Conservation (phyloP, 1,140 invertebrate species). For the Plodia interpunctella region DNA sequence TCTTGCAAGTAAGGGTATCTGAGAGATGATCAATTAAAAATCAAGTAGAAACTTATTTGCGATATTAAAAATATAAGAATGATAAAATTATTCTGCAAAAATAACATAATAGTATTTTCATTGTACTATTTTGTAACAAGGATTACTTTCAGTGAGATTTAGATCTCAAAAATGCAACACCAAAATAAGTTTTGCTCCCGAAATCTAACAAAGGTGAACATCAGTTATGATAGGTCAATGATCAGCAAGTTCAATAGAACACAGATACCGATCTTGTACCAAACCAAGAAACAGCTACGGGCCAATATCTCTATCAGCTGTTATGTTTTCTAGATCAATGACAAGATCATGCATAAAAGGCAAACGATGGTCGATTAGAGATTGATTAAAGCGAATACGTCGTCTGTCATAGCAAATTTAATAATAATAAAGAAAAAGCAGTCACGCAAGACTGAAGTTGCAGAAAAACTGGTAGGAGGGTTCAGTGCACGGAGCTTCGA, state of each 20-base stretch:
- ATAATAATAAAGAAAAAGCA: conserved; percentile 41
- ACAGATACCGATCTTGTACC: conserved; percentile 22
- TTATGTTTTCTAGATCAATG: conserved; percentile 12
- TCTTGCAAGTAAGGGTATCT: not conserved
- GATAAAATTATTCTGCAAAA: no score
- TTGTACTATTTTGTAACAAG: not conserved
- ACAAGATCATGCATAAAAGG: not conserved
- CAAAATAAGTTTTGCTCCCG: conserved; percentile 22
- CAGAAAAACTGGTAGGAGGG: conserved; percentile 36
- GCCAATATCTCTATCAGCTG: conserved; percentile 8
- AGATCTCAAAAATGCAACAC: conserved; percentile 15
- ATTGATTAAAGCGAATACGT: not conserved
- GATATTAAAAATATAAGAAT: no score
- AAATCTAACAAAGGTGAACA: conserved; percentile 20
- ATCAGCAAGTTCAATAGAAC: conserved; percentile 25
- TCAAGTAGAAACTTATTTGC: not conserved
- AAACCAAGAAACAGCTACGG: conserved; percentile 16
- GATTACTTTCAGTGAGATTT: conserved; percentile 24
- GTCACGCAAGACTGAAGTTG: conserved; percentile 34
- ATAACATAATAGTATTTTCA: no score
- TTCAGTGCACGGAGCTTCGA: conserved; percentile 37
- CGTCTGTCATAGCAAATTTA: conserved; percentile 43
- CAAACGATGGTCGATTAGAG: not conserved
- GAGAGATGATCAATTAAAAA: not conserved
- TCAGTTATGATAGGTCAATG: conserved; percentile 21